Evolutionary conservation across 2,797 vertebrate genomes (phyloP).

Genomic region (Siniperca undulata): DNA sequence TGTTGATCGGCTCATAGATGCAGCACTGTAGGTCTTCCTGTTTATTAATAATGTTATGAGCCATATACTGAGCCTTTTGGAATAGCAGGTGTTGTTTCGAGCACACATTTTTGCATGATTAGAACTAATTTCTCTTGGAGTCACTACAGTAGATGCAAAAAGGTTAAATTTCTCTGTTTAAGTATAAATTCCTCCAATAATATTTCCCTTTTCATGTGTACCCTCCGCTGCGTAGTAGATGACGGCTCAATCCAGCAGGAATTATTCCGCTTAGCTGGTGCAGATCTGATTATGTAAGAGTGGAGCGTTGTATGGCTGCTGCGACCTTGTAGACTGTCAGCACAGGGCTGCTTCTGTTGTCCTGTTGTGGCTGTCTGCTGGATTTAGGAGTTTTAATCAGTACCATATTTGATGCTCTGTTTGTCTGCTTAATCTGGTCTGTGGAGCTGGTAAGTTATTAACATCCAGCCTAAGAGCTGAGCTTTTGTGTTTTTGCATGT

Average conservation of each 20-base stretch:
- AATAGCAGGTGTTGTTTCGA: neutral
- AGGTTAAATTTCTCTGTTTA: neutral
- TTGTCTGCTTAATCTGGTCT: constrained; percentile 34
- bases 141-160: neutral
- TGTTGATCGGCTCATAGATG: constrained; percentile 68
- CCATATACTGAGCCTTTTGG: neutral
- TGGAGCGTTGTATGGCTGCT: constrained; percentile 56
- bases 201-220: neutral
- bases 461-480: neutral
- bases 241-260: constrained; percentile 62
- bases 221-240: constrained; percentile 14
- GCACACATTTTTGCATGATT: neutral
- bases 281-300: constrained; percentile 75
- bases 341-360: constrained; percentile 52
- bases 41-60: neutral
- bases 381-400: constrained; percentile 47
- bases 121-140: neutral
- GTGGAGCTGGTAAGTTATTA: constrained; percentile 38
- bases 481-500: constrained; percentile 14
- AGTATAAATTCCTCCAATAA: neutral
- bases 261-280: constrained; percentile 60
- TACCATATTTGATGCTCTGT: constrained; percentile 38
- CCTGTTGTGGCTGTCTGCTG: constrained; percentile 47
- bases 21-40: constrained; percentile 59
- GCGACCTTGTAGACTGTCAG: constrained; percentile 69